phyloP scores from a whole-genome alignment of 2,113 vertebrate species.

The Catharus fuscescens region DNA sequence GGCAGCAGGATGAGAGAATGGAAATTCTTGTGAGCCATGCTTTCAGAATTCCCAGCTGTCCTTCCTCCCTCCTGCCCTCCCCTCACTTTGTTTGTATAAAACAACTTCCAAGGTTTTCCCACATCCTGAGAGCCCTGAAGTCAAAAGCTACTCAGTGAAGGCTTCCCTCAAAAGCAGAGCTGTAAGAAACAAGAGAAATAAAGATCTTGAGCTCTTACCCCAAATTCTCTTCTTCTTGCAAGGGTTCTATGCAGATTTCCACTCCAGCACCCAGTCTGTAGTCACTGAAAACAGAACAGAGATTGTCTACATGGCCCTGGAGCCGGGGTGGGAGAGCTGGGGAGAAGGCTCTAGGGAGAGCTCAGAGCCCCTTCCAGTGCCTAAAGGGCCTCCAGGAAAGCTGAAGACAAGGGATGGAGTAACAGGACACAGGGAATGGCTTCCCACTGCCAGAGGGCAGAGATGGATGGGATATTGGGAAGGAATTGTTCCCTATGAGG shows the following conservation, averaged over 20 bases:
- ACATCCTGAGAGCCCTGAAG: not conserved
- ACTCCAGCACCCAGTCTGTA: slow-evolving; percentile 72
- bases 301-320: not conserved
- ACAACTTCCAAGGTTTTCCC: not conserved
- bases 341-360: not conserved
- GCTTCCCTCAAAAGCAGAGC: not conserved
- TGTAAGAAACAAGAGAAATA: not conserved
- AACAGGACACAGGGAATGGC: not conserved
- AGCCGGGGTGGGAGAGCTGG: not conserved
- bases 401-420: not conserved
- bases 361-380: not conserved
- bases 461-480: accelerated
- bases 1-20: not conserved
- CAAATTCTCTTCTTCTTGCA: slow-evolving; percentile 85
- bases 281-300: slow-evolving; percentile 61
- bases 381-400: not conserved
- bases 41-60: not conserved
- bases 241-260: slow-evolving; percentile 85
- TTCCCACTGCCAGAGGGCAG: not conserved
- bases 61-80: not conserved
- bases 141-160: not conserved
- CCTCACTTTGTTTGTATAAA: not conserved
- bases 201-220: slow-evolving; percentile 73
- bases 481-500: not conserved
- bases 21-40: not conserved